Evolutionary conservation across 2,113 vertebrate genomes (phyloP), one percentile per base, ranked within the genome.

Genomic region (Pelobates fuscus): DNA sequence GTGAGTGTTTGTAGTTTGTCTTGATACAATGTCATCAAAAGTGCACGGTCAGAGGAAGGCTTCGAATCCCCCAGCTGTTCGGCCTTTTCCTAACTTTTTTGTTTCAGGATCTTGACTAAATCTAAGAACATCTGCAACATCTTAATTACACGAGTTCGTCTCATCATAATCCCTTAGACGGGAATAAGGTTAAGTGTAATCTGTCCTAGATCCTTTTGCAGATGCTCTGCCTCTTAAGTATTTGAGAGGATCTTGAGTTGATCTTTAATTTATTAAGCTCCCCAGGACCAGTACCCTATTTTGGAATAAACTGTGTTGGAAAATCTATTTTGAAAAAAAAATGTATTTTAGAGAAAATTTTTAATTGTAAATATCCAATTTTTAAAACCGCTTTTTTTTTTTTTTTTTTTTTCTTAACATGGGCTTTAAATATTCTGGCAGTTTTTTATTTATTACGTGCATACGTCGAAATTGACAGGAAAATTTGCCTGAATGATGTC

Each of bases 161-260:
- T 87, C 84, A 87, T 87, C 81, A 78, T 85, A 83, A 81, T 86
- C 84, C 83, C 79, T 78, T 74, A 79, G 78, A 80, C 77, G 73
- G 70, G 82, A 88, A 89, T 82, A 86, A 86, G 85, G 85, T 86
- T 88, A 88, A 87, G 64, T 84, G 88, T 94, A 91, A 93, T 94
- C 92, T 91, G 88, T 86, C 85, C 84, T 87, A 89, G 88, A 94
- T 92, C 90, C 87, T 89, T 88, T 84, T 90, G 82, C 92, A 94
- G 91, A 93, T 93, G 93, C 87, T 91, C 91, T 82, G 63, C 88
- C 91, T 86, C 91, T 93, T 92, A 92, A 93, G 88, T 88, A 89
- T 88, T 75, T 85, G 81, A 88, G 89, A 91, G 87, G 84, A 93
- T n/a, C 86, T 89, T 88, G 80, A 91, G 90, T 80, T 75, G 82